A percentile compares a stretch with the other conserved stretches of the same genome.
Evolutionary conservation across 2,113 vertebrate genomes (phyloP).

Genomic region (Gymnogyps californianus): DNA sequence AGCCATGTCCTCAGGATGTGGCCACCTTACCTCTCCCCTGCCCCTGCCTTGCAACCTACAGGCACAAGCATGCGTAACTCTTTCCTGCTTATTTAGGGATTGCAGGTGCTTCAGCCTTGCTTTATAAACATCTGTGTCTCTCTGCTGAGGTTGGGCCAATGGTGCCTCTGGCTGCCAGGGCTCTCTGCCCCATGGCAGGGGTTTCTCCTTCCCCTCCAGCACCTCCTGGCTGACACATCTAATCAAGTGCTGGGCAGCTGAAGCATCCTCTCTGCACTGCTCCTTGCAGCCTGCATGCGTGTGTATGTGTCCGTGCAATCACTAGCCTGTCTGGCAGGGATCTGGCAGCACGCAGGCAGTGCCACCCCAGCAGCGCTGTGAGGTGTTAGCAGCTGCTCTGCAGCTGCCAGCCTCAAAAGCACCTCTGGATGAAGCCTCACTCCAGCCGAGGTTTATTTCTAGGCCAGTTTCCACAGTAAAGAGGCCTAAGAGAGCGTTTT

Average conservation of each 20-base stretch:
- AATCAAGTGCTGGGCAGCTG: not conserved
- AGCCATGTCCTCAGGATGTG: not conserved
- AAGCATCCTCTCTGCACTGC: not conserved
- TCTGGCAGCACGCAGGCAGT: not conserved
- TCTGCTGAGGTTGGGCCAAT: not conserved
- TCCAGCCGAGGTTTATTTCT: not conserved
- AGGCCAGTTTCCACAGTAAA: not conserved
- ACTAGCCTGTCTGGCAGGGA: not conserved
- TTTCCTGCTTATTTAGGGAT: not conserved
- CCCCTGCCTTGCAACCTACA: not conserved
- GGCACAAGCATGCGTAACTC: accelerated
- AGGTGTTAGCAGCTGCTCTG: not conserved
- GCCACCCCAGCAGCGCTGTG: not conserved
- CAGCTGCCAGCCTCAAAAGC: not conserved
- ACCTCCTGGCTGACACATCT: not conserved
- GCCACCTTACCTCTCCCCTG: not conserved
- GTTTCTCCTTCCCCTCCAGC: not conserved
- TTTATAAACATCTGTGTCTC: not conserved
- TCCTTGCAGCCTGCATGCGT: not conserved
- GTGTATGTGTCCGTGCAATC: not conserved
- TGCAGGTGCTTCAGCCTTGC: not conserved
- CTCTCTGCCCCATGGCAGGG: accelerated
- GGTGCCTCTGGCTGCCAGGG: not conserved
- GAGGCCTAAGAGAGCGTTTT: not conserved
- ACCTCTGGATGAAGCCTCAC: not conserved